Percentiles rank a stretch among this genome's conserved stretches.
Evolutionary conservation across 1,140 invertebrate species (phyloP).

Genomic region (Panagrolaimus sp.): DNA sequence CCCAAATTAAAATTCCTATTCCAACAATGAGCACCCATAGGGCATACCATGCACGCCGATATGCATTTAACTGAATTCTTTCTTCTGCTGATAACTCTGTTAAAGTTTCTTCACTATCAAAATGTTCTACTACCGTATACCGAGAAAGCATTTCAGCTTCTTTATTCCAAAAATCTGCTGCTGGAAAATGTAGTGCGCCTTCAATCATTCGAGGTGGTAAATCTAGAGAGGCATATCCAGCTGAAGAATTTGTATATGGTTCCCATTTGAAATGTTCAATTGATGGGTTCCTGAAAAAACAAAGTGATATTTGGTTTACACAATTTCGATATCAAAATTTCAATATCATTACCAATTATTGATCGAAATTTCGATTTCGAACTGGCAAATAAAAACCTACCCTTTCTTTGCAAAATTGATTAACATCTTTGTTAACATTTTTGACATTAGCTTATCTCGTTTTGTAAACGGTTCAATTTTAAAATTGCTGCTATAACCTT

Average conservation of each 20-base stretch:
- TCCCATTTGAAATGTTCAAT: slow-evolving; percentile 49
- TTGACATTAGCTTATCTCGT: slow-evolving; percentile 49
- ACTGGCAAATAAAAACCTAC: too few species aligned
- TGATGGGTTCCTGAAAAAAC: slow-evolving; percentile 51
- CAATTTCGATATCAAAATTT: too few species aligned
- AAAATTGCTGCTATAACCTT: slow-evolving; percentile 55
- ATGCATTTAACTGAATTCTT: slow-evolving; percentile 43
- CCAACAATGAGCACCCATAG: slow-evolving; percentile 50
- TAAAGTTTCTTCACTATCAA: slow-evolving; percentile 28
- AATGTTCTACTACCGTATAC: slow-evolving; percentile 28
- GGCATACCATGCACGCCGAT: slow-evolving; percentile 51
- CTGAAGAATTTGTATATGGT: slow-evolving; percentile 34
- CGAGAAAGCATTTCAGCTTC: slow-evolving; percentile 49
- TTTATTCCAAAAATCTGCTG: slow-evolving; percentile 53
- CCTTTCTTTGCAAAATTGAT: slow-evolving; percentile 51
- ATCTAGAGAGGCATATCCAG: slow-evolving; percentile 45
- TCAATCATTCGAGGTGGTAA: slow-evolving; percentile 50
- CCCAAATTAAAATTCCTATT: slow-evolving; percentile 48
- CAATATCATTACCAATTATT: too few species aligned
- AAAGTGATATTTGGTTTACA: neutral
- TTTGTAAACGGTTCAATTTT: slow-evolving; percentile 50
- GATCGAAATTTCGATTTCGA: too few species aligned
- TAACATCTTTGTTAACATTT: slow-evolving; percentile 51
- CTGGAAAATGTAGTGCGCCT: slow-evolving; percentile 49
- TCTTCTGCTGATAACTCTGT: slow-evolving; percentile 14